Percentiles rank a stretch among this genome's conserved stretches.
Evolutionary conservation across 2,797 vertebrate genomes (phyloP).

Genomic region (Antennarius maculatus): DNA sequence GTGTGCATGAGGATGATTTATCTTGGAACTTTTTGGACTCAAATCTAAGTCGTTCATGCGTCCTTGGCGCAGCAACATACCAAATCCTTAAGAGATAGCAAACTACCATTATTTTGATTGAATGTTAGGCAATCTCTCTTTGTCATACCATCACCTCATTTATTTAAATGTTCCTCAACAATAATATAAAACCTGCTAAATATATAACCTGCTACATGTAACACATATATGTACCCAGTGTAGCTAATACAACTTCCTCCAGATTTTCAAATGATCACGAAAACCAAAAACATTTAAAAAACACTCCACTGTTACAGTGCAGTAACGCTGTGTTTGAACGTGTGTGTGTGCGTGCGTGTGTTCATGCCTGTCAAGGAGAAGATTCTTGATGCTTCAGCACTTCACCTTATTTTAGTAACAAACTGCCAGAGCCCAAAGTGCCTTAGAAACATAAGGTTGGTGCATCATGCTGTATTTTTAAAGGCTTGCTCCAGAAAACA

Average conservation of each 20-base stretch:
- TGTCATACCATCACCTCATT: too few species aligned
- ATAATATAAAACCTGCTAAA: too few species aligned
- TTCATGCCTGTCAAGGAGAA: slow-evolving; percentile 23
- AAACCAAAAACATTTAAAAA: not conserved
- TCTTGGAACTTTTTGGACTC: not conserved
- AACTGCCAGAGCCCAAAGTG: slow-evolving; percentile 3
- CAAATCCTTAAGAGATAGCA: not conserved
- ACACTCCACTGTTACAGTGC: slow-evolving; percentile 11
- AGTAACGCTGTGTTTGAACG: slow-evolving; percentile 30
- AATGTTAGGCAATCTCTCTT: too few species aligned
- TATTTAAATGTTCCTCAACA: too few species aligned
- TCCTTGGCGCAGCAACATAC: not conserved
- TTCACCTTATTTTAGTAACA: slow-evolving; percentile 25
- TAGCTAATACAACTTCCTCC: too few species aligned
- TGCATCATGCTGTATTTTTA: not conserved
- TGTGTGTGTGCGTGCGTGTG: not conserved
- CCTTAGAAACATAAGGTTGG: not conserved
- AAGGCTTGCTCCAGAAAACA: not conserved
- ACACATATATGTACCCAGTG: too few species aligned
- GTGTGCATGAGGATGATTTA: slow-evolving; percentile 17
- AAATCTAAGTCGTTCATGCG: slow-evolving; percentile 13
- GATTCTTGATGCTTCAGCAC: slow-evolving; percentile 27
- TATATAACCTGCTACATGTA: too few species aligned
- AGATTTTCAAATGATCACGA: too few species aligned
- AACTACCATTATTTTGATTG: too few species aligned